Conservation (phyloP, 2,888 invertebrate species). For the Drosophila neotestacea region DNA sequence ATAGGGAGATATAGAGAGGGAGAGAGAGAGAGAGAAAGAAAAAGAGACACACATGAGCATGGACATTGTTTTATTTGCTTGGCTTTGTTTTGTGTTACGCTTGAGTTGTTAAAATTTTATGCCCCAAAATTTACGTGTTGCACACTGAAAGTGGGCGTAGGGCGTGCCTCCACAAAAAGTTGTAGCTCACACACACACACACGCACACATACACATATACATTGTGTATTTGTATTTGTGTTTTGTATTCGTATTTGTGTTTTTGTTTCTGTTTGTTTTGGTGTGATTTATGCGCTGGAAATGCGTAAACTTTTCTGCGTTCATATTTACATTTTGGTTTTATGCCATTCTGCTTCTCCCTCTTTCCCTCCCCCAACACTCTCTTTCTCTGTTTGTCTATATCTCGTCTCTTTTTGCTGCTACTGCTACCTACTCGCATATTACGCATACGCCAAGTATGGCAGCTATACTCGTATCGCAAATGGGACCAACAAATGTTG, state of each 20-base stretch:
- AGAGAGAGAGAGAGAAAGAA: too few relatives aligned
- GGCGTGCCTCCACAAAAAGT: constrained; percentile 28
- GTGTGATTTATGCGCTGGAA: constrained; percentile 69
- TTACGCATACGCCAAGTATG: constrained; percentile 55
- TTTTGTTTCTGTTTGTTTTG: constrained; percentile 31
- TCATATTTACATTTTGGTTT: constrained; percentile 54
- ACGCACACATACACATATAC: not conserved
- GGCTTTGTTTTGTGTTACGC: constrained; percentile 44
- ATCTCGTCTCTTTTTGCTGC: too few relatives aligned
- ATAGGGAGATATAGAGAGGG: not conserved
- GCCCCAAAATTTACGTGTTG: constrained; percentile 71
- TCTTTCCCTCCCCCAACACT: not conserved
- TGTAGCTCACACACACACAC: not conserved
- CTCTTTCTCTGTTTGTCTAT: not conserved
- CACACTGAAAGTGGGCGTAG: constrained; percentile 29
- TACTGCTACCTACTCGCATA: not conserved
- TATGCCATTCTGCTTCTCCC: constrained; percentile 13
- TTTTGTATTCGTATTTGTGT: constrained; percentile 29
- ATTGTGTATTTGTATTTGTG: constrained; percentile 8
- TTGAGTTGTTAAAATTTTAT: constrained; percentile 72
- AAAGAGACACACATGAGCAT: not conserved
- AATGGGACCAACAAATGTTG: constrained; percentile 19
- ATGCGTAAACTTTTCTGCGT: constrained; percentile 61
- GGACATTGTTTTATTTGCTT: constrained; percentile 49
- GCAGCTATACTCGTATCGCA: constrained; percentile 14